phyloP scores from a whole-genome alignment of 2,113 vertebrate genomes.

The Heterochromis multidens region DNA sequence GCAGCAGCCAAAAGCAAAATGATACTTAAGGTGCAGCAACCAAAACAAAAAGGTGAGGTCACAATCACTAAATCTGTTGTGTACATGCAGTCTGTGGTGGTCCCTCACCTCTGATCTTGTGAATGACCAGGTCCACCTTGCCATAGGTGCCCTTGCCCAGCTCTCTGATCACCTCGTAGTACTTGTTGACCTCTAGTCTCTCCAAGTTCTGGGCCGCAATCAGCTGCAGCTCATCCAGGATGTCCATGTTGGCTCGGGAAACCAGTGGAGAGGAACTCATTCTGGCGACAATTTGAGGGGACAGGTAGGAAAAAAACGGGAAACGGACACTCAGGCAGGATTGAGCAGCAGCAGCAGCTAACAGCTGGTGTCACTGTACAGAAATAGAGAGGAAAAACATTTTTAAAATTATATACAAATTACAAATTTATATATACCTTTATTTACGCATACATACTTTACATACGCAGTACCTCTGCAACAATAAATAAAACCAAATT shows the following conservation, averaged over 20 bases:
- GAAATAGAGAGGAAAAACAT: neutral
- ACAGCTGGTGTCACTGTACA: constrained; percentile 50
- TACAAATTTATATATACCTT: too few relatives aligned
- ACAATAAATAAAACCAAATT: too few relatives aligned
- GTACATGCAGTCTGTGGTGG: too few relatives aligned
- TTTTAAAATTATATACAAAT: neutral
- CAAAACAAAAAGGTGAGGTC: neutral
- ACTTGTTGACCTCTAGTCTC: constrained; percentile 75
- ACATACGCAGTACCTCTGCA: too few relatives aligned
- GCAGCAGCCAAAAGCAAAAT: neutral
- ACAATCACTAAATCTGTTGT: neutral
- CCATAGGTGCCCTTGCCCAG: constrained; percentile 82
- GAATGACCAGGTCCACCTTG: constrained; percentile 80
- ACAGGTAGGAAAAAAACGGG: neutral
- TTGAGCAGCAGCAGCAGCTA: constrained; percentile 21
- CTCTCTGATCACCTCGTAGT: constrained; percentile 81
- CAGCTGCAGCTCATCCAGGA: constrained; percentile 79
- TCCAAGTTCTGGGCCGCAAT: constrained; percentile 79
- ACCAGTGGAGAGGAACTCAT: constrained; percentile 79
- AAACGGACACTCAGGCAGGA: neutral
- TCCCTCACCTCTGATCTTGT: constrained; percentile 78
- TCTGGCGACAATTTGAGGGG: constrained; percentile 5
- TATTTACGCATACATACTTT: too few relatives aligned
- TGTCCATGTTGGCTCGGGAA: constrained; percentile 76
- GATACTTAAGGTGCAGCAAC: neutral